Conservation (phyloP, 2,113 vertebrate genomes). For the Tiliqua scincoides region DNA sequence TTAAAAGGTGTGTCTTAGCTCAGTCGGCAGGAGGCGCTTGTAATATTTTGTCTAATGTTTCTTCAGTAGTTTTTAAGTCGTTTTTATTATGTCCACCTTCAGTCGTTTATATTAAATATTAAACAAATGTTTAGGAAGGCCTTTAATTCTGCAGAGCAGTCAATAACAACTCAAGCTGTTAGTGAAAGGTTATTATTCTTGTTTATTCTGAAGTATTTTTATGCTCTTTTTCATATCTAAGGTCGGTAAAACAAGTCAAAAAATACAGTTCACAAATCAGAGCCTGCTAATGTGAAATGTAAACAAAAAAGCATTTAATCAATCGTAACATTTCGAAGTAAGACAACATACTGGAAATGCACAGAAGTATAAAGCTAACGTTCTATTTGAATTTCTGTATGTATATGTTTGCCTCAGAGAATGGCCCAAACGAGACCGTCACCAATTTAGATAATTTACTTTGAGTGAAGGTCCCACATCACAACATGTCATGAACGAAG, state of each 20-base stretch:
- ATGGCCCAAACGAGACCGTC: neutral
- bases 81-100: neutral
- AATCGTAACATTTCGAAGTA: neutral
- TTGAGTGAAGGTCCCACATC: neutral
- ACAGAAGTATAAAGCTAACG: neutral
- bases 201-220: neutral
- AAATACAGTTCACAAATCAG: neutral
- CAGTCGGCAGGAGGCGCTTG: neutral
- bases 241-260: neutral
- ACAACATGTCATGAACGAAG: neutral
- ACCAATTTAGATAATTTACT: conserved; percentile 9
- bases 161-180: neutral
- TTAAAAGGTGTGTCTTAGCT: too few relatives aligned
- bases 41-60: neutral
- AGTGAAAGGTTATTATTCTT: neutral
- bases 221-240: neutral
- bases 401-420: neutral
- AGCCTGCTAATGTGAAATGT: neutral
- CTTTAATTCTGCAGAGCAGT: neutral
- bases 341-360: neutral
- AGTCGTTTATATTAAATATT: neutral
- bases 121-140: neutral
- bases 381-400: neutral
- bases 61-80: neutral
- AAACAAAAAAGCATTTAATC: neutral